A percentile compares a stretch with the other conserved stretches of the same genome.
Evolutionary conservation across 2,113 vertebrate species (phyloP).

Genomic region (Psittacula cyanocephala): DNA sequence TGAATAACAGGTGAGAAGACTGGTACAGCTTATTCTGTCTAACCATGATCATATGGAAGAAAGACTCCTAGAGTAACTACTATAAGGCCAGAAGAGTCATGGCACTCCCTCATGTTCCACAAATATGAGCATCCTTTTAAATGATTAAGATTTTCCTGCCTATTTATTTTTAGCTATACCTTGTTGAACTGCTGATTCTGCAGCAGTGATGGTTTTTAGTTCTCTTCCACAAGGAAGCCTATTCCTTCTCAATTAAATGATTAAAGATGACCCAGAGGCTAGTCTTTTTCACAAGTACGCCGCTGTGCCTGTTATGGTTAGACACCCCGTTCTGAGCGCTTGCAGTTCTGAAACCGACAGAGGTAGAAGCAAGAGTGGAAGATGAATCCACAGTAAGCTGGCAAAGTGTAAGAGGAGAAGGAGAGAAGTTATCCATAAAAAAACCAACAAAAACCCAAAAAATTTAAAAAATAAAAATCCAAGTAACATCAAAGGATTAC

Average conservation of each 20-base stretch:
- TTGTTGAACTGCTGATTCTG: background rate
- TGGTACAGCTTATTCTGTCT: background rate
- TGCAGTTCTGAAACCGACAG: background rate
- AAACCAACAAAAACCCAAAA: background rate
- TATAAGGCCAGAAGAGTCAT: background rate
- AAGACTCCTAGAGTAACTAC: background rate
- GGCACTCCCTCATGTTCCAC: background rate
- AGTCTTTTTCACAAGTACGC: background rate
- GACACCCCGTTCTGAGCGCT: background rate
- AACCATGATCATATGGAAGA: background rate
- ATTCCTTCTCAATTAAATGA: background rate
- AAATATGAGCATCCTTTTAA: background rate
- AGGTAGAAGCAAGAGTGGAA: background rate
- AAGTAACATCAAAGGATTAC: background rate
- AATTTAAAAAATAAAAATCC: background rate
- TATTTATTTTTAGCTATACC: background rate
- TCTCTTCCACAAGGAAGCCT: background rate
- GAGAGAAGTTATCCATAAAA: background rate
- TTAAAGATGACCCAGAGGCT: background rate
- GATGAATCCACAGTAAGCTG: rapidly evolving
- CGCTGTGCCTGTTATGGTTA: background rate
- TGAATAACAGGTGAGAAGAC: background rate
- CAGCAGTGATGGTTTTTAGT: background rate
- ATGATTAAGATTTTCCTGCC: background rate
- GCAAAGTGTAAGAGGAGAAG: background rate